Conservation (phyloP, 2,113 vertebrate genomes). For the Candoia aspera region DNA sequence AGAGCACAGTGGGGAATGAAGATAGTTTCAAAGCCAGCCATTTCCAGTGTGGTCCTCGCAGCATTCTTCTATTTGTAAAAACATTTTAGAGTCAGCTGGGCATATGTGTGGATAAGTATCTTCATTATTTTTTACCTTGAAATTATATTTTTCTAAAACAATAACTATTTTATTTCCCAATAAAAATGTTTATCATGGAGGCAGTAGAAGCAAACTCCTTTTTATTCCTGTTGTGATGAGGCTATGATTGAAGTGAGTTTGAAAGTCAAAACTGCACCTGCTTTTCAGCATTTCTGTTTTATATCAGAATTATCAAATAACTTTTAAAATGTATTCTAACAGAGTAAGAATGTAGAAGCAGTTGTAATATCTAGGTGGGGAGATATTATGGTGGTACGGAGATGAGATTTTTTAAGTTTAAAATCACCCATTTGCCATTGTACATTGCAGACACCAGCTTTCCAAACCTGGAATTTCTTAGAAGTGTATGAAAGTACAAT, state of each 20-base stretch:
- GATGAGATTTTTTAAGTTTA: neutral
- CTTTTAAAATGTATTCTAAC: neutral
- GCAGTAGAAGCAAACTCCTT: neutral
- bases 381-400: neutral
- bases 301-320: neutral
- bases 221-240: neutral
- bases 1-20: neutral
- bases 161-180: neutral
- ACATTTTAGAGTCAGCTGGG: neutral
- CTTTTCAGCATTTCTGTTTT: neutral
- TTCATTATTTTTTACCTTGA: neutral
- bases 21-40: neutral
- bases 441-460: neutral
- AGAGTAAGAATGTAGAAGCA: neutral
- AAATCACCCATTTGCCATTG: neutral
- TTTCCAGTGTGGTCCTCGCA: neutral
- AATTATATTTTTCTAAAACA: neutral
- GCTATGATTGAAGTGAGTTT: neutral
- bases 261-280: neutral
- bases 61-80: neutral
- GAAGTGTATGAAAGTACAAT: neutral
- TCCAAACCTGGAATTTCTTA: neutral
- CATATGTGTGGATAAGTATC: neutral
- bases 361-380: neutral
- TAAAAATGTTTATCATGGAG: neutral